Evolutionary conservation across 1,140 invertebrate species (phyloP), one percentile per base, ranked within the genome.

Genomic region (Drosophila nigromelanica): DNA sequence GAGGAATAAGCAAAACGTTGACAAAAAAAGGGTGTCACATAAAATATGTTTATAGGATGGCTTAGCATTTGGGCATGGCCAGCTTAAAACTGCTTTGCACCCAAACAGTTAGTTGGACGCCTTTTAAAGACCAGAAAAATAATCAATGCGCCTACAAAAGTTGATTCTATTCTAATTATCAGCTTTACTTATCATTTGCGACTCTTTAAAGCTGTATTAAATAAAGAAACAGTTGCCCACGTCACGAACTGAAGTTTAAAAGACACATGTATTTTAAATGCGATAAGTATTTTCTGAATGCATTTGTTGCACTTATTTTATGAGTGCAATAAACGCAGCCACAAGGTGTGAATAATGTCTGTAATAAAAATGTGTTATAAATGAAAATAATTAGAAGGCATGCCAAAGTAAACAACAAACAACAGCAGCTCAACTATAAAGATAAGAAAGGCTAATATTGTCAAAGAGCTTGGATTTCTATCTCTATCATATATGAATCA

Each of bases 11-110:
- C 78, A 80, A 80, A 72, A 85, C 61, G 82, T 78, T 86, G 81
- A 81, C 82, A 81, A 68, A 61, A 86, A 86, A 86, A 58, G 76
- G 82, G 85, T 81, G 55, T 42, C 66, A 60, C 78, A 86, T 86
- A 76, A 86, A 82, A 87, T 87, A 82, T 87, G 82, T 70, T 71
- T 79, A 82, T 72, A 56, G 74, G 66, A 68, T 66, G 55, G 45
- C 43, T 37, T 14, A 37, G 35, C 37, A 30, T 60, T n/a, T 24
- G 40, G 56, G 37, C 33, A 8, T 35, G 33, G 33, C 33, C 5
- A 27, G 27, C 27, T 6, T 6, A 27, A 35, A 35, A 35, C 33
- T 35, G 6, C 7, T 35, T 35, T 35, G 6, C 3, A 35, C 27
- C 27, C 27, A 27, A 27, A 27, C 21, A 33, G 30, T 7, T 33